A percentile compares a stretch with the other conserved stretches of the same genome.
phyloP scores from a whole-genome alignment of 2,797 vertebrate species.

The Sebastes matsubarae region DNA sequence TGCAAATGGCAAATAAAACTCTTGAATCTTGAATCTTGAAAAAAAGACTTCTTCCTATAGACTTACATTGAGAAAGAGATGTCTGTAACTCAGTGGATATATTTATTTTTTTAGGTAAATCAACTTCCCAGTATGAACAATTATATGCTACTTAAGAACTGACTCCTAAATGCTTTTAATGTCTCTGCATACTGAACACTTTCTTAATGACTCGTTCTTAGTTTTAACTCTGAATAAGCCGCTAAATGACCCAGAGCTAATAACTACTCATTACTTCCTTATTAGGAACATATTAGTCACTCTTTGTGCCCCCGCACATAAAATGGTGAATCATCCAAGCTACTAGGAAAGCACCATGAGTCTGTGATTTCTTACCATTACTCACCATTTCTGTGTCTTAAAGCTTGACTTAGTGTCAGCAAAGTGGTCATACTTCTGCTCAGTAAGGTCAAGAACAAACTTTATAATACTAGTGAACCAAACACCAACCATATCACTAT shows the following conservation, averaged over 20 bases:
- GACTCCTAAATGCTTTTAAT: not conserved
- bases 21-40: too few relatives aligned
- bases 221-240: not conserved
- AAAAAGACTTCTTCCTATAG: too few relatives aligned
- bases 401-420: not conserved
- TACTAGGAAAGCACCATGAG: not conserved
- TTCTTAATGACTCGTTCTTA: not conserved
- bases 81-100: too few relatives aligned
- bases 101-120: too few relatives aligned
- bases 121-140: too few relatives aligned
- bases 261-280: not conserved
- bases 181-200: not conserved
- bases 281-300: not conserved
- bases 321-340: not conserved
- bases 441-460: not conserved
- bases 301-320: not conserved
- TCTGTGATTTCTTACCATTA: not conserved
- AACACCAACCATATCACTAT: not conserved
- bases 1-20: too few relatives aligned
- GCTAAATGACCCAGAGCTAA: not conserved
- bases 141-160: not conserved
- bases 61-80: too few relatives aligned
- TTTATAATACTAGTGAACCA: not conserved
- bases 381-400: not conserved
- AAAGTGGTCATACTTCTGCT: not conserved